phyloP scores from a whole-genome alignment of 1,140 invertebrate genomes.

The Trichomalopsis sarcophagae region DNA sequence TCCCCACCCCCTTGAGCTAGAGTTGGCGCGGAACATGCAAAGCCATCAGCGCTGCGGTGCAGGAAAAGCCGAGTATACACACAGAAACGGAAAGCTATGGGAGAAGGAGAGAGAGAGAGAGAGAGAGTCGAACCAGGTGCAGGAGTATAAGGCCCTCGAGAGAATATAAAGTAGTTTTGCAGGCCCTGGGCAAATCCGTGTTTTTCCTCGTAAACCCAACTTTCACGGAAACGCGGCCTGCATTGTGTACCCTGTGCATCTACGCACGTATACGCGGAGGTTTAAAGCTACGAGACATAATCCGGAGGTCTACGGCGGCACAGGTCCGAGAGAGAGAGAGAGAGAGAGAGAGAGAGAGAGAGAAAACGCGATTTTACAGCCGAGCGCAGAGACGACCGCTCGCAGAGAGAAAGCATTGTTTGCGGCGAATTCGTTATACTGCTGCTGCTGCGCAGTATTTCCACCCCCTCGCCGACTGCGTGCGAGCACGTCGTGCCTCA shows the following conservation, averaged over 20 bases:
- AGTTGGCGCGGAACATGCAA: neutral
- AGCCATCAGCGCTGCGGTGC: neutral
- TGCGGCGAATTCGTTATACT: neutral
- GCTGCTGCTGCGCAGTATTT: neutral
- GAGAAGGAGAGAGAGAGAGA: constrained; percentile 11
- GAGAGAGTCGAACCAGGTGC: constrained; percentile 28
- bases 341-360: neutral
- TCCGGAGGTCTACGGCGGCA: neutral
- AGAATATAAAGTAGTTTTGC: constrained; percentile 40
- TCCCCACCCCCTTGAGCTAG: too few species aligned
- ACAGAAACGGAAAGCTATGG: neutral
- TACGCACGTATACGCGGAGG: neutral
- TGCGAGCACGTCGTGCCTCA: neutral
- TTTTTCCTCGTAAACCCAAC: constrained; percentile 16
- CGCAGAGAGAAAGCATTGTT: neutral
- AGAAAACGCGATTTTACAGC: constrained; percentile 16
- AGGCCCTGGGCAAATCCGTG: neutral
- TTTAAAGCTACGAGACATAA: neutral
- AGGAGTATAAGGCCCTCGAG: constrained; percentile 9
- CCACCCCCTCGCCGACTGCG: neutral
- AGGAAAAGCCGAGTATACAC: neutral
- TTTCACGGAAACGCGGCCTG: constrained; percentile 23
- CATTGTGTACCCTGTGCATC: neutral
- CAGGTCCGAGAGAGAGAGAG: neutral
- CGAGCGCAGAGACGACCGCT: neutral